Evolutionary conservation across 2,888 invertebrate species (phyloP), one percentile per base, ranked within the genome.

Genomic region (Caenorhabditis sp.): DNA sequence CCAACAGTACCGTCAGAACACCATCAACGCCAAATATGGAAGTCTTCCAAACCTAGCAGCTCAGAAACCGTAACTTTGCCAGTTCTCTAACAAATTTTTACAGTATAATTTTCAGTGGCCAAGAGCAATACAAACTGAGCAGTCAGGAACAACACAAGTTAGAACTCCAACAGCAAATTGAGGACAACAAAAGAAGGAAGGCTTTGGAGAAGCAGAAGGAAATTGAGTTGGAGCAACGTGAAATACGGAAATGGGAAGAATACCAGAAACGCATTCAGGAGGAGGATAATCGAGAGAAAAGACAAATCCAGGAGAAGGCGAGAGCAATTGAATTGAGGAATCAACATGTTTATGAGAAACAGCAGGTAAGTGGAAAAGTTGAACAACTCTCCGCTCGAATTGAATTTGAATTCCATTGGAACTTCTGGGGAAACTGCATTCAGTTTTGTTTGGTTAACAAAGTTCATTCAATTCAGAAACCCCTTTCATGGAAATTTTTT

Each of bases 121-220:
- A 54, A 44, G 63, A 63, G 3, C 24, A 47, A 14, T 63, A 63
- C 44, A 26, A 44, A 8, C 6, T 85, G 4, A 72, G 72, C 47
- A 66, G 64, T 12, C 80, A 85, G 19, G 88, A 89, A 44, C 80
- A 80, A 19, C 87, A 88, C 58, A 81, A 85, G 26, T 19, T 79
- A 2, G 89, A 90, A 14, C 75, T 90, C 41, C 75, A 83, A 54
- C 54, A 70, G 44, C 90, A 90, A 76, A 89, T 89, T 24, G 88
- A 88, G n/a, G 90, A 89, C 12, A 87, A 88, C 66, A 81, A 82
- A 47, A 66, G 87, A 10, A 68, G 87, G 22, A 80, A 77, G 41
- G 88, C 87, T 41, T 19, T 85, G 16, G 90, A 89, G 58, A 85
- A 85, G 56, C 87, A 87, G 59, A 88, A 85, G 69, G 90, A 90